Conservation (phyloP, 30 jellyfish, hydroid and myxozoan genomes). For the Haliclystus octoradiatus region DNA sequence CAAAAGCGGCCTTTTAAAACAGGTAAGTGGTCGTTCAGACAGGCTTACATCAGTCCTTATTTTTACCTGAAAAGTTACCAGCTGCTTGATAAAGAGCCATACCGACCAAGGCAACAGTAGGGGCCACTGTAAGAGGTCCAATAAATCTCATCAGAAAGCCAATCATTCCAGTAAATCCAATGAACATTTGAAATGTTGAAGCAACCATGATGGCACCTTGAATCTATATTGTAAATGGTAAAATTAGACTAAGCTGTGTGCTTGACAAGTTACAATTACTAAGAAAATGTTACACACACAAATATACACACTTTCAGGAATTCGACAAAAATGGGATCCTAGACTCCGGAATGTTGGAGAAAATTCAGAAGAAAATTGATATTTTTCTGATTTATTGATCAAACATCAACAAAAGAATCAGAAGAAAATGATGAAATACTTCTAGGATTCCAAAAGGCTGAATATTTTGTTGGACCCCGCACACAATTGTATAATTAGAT, state of each 20-base stretch:
- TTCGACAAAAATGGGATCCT: not conserved
- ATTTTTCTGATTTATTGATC: too few species aligned
- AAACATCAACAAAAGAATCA: too few species aligned
- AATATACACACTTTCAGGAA: not conserved
- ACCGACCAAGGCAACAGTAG: constrained; percentile 83
- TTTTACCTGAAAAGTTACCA: constrained; percentile 82
- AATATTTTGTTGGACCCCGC: too few species aligned
- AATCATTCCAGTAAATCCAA: constrained; percentile 81
- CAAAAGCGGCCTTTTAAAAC: too few species aligned
- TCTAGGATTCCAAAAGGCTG: not conserved
- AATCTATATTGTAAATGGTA: constrained; percentile 21
- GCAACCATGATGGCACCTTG: constrained; percentile 97
- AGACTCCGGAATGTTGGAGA: not conserved
- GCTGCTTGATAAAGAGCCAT: constrained; percentile 75
- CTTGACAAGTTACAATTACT: too few species aligned
- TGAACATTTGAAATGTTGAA: constrained; percentile 66
- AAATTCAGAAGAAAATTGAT: too few species aligned
- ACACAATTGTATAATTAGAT: too few species aligned
- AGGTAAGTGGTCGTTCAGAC: too few species aligned
- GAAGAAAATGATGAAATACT: not conserved
- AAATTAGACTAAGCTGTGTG: too few species aligned
- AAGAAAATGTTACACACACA: too few species aligned
- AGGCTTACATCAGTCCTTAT: too few species aligned
- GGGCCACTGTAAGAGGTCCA: constrained; percentile 94
- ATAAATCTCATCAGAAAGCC: constrained; percentile 54